phyloP scores from a whole-genome alignment of 2,113 vertebrate genomes.

The Odocoileus virginianus region DNA sequence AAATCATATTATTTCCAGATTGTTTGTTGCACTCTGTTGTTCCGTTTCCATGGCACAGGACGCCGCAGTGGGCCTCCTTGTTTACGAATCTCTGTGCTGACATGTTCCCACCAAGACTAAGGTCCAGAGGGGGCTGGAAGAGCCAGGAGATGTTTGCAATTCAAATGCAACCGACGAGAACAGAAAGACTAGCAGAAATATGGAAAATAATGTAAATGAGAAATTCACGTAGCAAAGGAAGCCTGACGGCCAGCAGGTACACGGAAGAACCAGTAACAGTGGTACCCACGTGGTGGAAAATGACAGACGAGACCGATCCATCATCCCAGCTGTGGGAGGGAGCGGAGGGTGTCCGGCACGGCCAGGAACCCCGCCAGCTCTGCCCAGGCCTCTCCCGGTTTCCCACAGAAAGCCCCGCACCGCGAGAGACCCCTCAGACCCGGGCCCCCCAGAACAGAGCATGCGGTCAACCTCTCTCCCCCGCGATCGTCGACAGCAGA shows the following conservation, averaged over 20 bases:
- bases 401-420: accelerated
- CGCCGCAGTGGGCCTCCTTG: accelerated
- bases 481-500: accelerated
- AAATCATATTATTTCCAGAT: not conserved
- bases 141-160: not conserved
- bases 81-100: not conserved
- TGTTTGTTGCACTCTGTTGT: not conserved
- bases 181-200: not conserved
- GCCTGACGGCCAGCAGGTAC: accelerated
- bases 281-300: accelerated
- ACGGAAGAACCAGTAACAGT: accelerated
- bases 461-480: accelerated
- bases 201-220: too few species aligned
- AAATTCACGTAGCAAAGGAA: accelerated
- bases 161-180: not conserved
- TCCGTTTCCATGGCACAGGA: not conserved
- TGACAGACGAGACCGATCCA: accelerated
- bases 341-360: not conserved
- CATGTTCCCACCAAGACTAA: not conserved
- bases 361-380: accelerated
- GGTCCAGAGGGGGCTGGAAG: not conserved
- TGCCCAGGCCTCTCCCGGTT: accelerated
- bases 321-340: accelerated
- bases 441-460: accelerated
- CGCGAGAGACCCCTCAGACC: not conserved